Conservation (phyloP, 2,888 invertebrate genomes). For the Boloria selene region DNA sequence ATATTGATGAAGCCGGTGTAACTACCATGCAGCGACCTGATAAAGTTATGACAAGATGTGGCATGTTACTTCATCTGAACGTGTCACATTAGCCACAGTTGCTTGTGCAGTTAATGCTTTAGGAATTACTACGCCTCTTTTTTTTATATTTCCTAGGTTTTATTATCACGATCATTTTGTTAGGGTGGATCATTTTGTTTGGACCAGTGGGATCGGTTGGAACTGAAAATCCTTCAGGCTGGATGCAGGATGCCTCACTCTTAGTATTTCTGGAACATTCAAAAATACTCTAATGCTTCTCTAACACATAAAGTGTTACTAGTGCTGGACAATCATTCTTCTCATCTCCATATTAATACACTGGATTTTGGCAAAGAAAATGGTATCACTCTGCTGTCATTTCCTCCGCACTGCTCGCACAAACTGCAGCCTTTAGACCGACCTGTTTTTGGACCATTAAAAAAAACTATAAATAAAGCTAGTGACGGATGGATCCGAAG, state of each 20-base stretch:
- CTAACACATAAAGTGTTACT: constrained; percentile 42
- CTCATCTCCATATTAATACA: constrained; percentile 42
- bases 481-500: not conserved
- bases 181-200: too few species aligned
- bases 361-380: constrained; percentile 36
- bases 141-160: constrained; percentile 45
- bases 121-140: constrained; percentile 47
- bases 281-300: constrained; percentile 33
- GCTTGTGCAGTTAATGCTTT: constrained; percentile 48
- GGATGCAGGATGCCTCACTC: constrained; percentile 37
- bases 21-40: constrained; percentile 45
- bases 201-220: constrained; percentile 41
- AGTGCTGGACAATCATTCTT: constrained; percentile 46
- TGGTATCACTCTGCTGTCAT: constrained; percentile 43
- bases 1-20: too few species aligned
- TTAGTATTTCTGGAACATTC: constrained; percentile 47
- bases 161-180: constrained; percentile 40
- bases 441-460: not conserved
- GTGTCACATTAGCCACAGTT: constrained; percentile 51
- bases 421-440: not conserved
- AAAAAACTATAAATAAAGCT: not conserved
- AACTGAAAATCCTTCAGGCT: constrained; percentile 39
- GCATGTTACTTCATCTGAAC: constrained; percentile 51
- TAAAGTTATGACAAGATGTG: constrained; percentile 39
- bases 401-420: too few species aligned